Evolutionary conservation across 1,140 invertebrate species (phyloP).

Genomic region (Varroa destructor): DNA sequence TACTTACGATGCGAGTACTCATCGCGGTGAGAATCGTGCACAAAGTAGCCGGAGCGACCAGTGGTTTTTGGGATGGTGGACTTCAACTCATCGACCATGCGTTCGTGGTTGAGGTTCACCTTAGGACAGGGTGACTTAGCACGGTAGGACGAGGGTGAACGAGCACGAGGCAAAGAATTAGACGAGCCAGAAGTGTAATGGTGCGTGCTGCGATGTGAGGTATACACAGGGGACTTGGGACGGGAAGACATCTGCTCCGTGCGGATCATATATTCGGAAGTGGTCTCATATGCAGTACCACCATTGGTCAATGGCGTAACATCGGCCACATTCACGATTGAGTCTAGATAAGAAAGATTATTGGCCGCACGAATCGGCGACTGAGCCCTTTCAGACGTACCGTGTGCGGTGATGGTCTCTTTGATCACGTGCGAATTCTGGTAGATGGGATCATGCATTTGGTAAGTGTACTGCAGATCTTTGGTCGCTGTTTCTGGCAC

Average conservation of each 20-base stretch:
- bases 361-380: conserved; percentile 24
- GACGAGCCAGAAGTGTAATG: conserved; percentile 14
- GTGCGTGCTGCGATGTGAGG: conserved; percentile 6
- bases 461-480: conserved; percentile 27
- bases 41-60: conserved; percentile 17
- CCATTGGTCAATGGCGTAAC: conserved; percentile 15
- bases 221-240: conserved; percentile 7
- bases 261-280: conserved; percentile 24
- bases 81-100: conserved; percentile 28
- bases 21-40: conserved; percentile 25
- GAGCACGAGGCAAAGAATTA: not conserved
- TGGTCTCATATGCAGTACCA: conserved; percentile 16
- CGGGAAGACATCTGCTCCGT: conserved; percentile 20
- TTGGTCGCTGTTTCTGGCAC: conserved; percentile 23
- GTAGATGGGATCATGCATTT: conserved; percentile 28
- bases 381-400: conserved; percentile 27
- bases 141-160: conserved; percentile 12
- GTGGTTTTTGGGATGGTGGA: conserved; percentile 27
- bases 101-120: conserved; percentile 27
- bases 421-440: conserved; percentile 28
- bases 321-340: conserved; percentile 15
- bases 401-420: conserved; percentile 27
- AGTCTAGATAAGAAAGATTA: conserved; percentile 23
- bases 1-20: conserved; percentile 22
- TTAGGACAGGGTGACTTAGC: conserved; percentile 25